Percentiles rank a stretch among this genome's conserved stretches.
phyloP scores from a whole-genome alignment of 1,140 invertebrate genomes.

The Paraescarpia echinospica region DNA sequence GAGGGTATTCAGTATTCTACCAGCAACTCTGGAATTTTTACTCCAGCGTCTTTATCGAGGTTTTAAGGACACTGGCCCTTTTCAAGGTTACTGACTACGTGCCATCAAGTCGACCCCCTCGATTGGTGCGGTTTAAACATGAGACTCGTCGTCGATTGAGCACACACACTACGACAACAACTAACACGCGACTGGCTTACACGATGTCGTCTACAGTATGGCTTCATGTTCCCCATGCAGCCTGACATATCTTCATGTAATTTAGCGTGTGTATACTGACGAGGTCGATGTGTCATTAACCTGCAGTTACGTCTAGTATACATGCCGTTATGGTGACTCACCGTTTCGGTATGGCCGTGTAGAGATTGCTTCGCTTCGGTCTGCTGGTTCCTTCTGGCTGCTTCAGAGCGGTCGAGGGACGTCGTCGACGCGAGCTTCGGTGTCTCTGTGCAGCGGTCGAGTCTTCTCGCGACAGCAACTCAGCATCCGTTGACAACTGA shows the following conservation, averaged over 20 bases:
- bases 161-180: not conserved
- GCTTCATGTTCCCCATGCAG: not conserved
- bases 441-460: not conserved
- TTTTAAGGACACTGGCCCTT: not conserved
- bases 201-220: not conserved
- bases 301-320: not conserved
- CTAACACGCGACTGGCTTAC: not conserved
- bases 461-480: not conserved
- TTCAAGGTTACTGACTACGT: too few species aligned
- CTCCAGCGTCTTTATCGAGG: not conserved
- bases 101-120: too few species aligned
- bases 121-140: not conserved
- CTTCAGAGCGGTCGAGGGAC: not conserved
- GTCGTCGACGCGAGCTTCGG: not conserved
- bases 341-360: not conserved
- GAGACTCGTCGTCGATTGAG: not conserved
- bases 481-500: not conserved
- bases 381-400: not conserved
- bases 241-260: too few species aligned
- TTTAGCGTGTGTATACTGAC: too few species aligned
- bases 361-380: not conserved
- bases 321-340: not conserved
- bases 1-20: not conserved
- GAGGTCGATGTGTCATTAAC: not conserved
- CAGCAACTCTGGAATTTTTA: not conserved